These are phyloP conservation scores for Dicrostonyx torquatus DNA, from an alignment of 2,797 vertebrate genomes.

Conservation along the genomic window DNA sequence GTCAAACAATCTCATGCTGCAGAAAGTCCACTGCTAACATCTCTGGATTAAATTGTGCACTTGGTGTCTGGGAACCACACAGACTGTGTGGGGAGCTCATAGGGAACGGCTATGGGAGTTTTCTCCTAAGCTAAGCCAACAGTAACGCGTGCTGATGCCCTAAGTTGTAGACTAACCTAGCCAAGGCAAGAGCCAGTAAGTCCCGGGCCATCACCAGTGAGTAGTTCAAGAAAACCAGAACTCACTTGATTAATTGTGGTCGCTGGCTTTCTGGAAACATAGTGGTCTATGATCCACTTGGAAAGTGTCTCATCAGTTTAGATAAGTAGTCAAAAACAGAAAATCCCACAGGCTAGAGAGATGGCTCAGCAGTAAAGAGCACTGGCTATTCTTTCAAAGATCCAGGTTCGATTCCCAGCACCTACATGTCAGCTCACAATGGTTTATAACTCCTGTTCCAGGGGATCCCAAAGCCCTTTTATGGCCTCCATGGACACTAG, in stretches of 20 bases:
- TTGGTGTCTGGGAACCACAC: not conserved
- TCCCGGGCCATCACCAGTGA: conserved; percentile 9
- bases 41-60: not conserved
- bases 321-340: not conserved
- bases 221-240: conserved; percentile 48
- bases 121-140: not conserved
- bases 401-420: not conserved
- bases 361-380: not conserved
- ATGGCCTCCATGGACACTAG: not conserved
- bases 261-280: conserved; percentile 36
- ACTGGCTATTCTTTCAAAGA: not conserved
- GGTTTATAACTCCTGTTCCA: not conserved
- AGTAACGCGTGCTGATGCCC: not conserved
- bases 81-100: not conserved
- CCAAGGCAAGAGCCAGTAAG: conserved; percentile 31
- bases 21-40: conserved; percentile 13
- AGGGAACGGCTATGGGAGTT: not conserved
- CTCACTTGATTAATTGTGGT: not conserved
- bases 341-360: not conserved
- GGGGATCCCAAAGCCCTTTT: not conserved
- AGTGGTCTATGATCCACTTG: conserved; percentile 5
- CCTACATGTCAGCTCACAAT: not conserved
- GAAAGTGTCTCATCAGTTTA: conserved; percentile 19
- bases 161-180: not conserved
- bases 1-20: conserved; percentile 2